Base-by-base conservation (phyloP, 2,888 invertebrate species). In the Bombylius discolor region DNA sequence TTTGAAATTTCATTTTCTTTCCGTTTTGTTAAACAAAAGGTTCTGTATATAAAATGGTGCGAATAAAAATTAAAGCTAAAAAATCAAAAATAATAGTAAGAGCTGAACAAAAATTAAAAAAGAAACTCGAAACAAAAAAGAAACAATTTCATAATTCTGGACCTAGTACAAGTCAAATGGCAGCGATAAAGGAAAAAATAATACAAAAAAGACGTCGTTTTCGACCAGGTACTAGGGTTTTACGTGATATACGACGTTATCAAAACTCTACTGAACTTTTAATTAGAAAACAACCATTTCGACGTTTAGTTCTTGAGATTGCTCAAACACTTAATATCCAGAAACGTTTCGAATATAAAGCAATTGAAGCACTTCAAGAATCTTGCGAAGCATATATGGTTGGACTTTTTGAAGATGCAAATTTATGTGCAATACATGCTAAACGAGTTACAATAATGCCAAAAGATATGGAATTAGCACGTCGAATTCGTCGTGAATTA, bases 371-470 rank as follows among this genome's bases (percentile, higher is more conserved):
- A 62, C 78, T 78, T 49, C 78, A 88, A 82, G 90, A 91, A 79
- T 89, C 89, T 47, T 85, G 86, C 65, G 91, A 92, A 75, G 90
- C 91, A 11, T 92, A 91, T 74, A 76, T 93, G 62, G 91, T 92
- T 58, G 92, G 93, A 63, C 79, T 94, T 59, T 94, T 94, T 76
- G 93, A 94, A 81, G 93, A 94, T 78, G 94, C 93, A 63, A 94
- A 94, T 78, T 80, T 94, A 81, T 93, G 92, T 77, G 93, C 92
- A 64, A 93, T 94, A 73, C 93, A 94, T 71, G 93, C 93, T 65
- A 93, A 93, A 76, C 84, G 93, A 68, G 93, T 93, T 57, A 94
- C 93, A 62, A 93, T 93, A 76, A 93, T 93, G 92, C 93, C 93
- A 66, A 93, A 92, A 77, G 93, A 93, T 74, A 92, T 94, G 70